Evolutionary conservation across 2,888 invertebrate species (phyloP), one percentile per base, ranked within the genome.

Genomic region (Lamellibrachia columna): DNA sequence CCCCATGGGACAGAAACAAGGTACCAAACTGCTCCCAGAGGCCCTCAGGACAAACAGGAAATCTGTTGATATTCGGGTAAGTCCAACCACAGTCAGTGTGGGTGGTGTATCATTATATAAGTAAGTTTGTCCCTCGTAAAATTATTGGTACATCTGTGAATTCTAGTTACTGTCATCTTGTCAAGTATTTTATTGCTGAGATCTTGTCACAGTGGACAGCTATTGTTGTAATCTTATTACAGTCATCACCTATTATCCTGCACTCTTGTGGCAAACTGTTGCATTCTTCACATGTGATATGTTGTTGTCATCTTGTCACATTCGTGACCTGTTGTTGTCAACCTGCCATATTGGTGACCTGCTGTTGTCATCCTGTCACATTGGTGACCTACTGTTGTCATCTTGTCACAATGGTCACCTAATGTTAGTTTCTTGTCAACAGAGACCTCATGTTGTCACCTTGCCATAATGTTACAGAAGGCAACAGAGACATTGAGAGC

Each of bases 401-500:
- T 22, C 15, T 55, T 55, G 55, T 3, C 55, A 55, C 55, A 3
- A 22, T 75, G 75, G 75, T 75, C 15, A 75, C 75, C 75, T 22
- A 3, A 22, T 75, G 75, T 75, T n/a, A 75, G 15, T 6, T 75
- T 75, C 2, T 58, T 58, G 15, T 58, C 40, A 40, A 40, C 40
- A 40, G 40, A 40, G 40, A 40, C 40, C 40, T 40, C 40, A 40
- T 55, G 3, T 55, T 55, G 55, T 55, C 55, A 3, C 9, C 7
- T 3, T 55, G 55, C 9, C 3, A 55, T 55, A n/a, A 75, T 75
- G 22, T 75, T 6, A 22, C 75, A 75, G 75, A 75, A 92, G 40
- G 92, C 92, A 52, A 92, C 92, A 60, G 75, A 92, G 90, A 55
- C 91, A 40, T 15, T 91, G 28, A 52, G 91, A 52, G 58, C 53